Conservation (phyloP, 1,140 invertebrate species). For the Brachionus rubens region DNA sequence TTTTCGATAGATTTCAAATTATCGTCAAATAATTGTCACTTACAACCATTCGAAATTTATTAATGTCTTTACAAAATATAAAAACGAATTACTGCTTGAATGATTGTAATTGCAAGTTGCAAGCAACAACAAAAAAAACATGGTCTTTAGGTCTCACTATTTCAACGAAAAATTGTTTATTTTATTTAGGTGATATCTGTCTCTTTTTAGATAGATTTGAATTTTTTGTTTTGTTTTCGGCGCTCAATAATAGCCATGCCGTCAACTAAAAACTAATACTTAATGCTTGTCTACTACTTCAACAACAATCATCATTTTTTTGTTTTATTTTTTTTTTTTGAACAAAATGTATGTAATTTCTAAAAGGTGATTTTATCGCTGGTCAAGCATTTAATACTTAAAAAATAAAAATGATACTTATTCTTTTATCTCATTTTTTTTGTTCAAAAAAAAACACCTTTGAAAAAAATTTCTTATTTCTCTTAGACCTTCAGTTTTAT, state of each 20-base stretch:
- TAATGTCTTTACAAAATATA: constrained; percentile 12
- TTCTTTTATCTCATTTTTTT: too few species aligned
- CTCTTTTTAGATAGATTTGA: constrained; percentile 26
- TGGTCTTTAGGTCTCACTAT: not conserved
- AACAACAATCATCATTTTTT: not conserved
- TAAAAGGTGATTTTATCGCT: too few species aligned
- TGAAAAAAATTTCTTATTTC: too few species aligned
- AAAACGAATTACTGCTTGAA: constrained; percentile 38
- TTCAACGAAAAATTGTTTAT: constrained; percentile 19
- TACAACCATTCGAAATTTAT: constrained; percentile 41
- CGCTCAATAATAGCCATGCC: constrained; percentile 37
- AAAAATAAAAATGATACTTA: too few species aligned
- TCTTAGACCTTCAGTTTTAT: too few species aligned
- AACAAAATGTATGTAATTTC: too few species aligned
- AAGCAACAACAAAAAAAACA: not conserved
- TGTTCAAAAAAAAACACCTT: too few species aligned
- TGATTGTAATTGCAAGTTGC: constrained; percentile 40
- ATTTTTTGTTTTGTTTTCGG: constrained; percentile 22
- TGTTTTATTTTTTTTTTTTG: too few species aligned
- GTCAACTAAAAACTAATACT: constrained; percentile 15
- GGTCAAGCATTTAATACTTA: too few species aligned
- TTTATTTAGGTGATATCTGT: constrained; percentile 41
- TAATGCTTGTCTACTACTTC: constrained; percentile 23
- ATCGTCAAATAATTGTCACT: constrained; percentile 39
- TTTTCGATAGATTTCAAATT: constrained; percentile 24